Conservation (phyloP, 2,797 vertebrate species). For the Ptychadena robeensis region DNA sequence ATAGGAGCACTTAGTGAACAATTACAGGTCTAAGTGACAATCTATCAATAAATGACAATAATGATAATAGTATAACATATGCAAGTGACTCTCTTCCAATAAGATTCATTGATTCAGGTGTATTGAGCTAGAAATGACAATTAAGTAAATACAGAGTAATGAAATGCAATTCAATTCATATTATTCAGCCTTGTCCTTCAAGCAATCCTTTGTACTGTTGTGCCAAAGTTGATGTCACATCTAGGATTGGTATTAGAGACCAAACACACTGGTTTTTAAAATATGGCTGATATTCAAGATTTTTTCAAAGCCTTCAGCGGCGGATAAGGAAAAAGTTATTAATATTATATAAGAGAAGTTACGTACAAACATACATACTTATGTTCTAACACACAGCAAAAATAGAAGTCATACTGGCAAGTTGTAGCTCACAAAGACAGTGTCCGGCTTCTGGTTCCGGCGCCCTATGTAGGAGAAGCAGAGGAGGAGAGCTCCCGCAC, state of each 20-base stretch:
- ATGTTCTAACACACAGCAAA: too few relatives aligned
- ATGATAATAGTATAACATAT: neutral
- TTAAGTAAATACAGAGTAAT: neutral
- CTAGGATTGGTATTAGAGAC: neutral
- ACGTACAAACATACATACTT: too few relatives aligned
- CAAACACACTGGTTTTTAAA: too few relatives aligned
- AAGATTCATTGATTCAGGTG: neutral
- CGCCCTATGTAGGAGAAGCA: too few relatives aligned
- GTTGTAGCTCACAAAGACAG: too few relatives aligned
- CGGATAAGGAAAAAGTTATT: too few relatives aligned
- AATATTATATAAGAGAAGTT: too few relatives aligned
- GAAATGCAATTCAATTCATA: neutral
- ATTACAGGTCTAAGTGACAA: neutral
- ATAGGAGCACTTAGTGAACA: neutral
- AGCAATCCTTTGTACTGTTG: neutral
- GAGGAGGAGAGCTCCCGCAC: too few relatives aligned
- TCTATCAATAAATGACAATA: slow-evolving; percentile 7
- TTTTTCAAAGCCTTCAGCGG: too few relatives aligned
- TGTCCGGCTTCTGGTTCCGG: too few relatives aligned
- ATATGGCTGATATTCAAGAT: neutral
- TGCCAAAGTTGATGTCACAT: neutral
- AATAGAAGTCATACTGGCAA: too few relatives aligned
- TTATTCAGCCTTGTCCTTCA: neutral
- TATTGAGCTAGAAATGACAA: neutral
- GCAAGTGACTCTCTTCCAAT: neutral